These are phyloP conservation scores for Diaphora mendica DNA, from an alignment of 2,888 invertebrate genomes.

Conservation along the genomic window DNA sequence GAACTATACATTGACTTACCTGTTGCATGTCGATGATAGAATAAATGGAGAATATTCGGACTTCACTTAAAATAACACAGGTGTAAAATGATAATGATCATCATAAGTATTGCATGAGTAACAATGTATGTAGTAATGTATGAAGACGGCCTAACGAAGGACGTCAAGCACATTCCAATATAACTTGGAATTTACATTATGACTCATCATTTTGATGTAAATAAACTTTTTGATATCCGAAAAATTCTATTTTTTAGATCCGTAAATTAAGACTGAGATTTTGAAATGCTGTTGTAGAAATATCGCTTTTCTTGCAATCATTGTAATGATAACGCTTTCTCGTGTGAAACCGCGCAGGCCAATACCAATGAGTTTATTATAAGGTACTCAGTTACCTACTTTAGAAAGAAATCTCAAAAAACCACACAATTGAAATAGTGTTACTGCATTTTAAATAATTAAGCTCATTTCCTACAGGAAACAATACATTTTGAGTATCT, in stretches of 20 bases:
- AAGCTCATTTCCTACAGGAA: too few relatives aligned
- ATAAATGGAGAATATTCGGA: too few relatives aligned
- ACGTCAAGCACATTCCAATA: slow-evolving; percentile 63
- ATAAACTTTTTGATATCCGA: slow-evolving; percentile 72
- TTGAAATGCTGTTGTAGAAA: background rate
- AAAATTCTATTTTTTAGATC: slow-evolving; percentile 61
- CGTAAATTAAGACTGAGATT: slow-evolving; percentile 54
- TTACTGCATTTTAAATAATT: too few relatives aligned
- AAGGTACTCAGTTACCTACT: too few relatives aligned
- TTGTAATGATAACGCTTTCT: background rate
- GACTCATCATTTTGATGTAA: slow-evolving; percentile 78
- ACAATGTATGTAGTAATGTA: slow-evolving; percentile 32
- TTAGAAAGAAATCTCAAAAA: background rate
- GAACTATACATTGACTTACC: too few relatives aligned
- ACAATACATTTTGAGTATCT: too few relatives aligned
- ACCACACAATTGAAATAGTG: background rate
- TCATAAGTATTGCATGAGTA: background rate
- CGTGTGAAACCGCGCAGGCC: too few relatives aligned
- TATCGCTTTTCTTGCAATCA: background rate
- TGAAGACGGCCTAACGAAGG: slow-evolving; percentile 65
- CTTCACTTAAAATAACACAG: too few relatives aligned
- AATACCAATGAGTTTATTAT: background rate
- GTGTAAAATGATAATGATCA: too few relatives aligned
- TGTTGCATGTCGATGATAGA: background rate
- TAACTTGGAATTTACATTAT: slow-evolving; percentile 71